phyloP scores from a whole-genome alignment of 2,113 vertebrate genomes.

The Psilopsiagon aymara region DNA sequence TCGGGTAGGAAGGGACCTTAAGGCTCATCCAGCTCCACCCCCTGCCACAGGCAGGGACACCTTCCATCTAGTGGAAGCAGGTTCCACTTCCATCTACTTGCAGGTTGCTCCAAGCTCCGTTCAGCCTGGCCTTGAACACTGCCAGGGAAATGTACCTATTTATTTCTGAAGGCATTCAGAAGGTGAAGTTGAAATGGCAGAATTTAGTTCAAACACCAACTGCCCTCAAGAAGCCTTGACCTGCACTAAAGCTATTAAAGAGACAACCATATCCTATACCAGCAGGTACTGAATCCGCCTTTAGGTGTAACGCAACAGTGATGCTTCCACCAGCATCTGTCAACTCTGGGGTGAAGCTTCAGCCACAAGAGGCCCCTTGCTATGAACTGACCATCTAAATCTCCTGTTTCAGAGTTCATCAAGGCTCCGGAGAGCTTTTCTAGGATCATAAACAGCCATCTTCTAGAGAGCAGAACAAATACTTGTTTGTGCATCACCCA shows the following conservation, averaged over 20 bases:
- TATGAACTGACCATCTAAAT: neutral
- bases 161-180: neutral
- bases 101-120: neutral
- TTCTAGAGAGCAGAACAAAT: neutral
- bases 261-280: neutral
- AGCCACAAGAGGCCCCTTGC: neutral
- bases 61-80: neutral
- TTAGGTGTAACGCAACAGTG: neutral
- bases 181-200: neutral
- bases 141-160: neutral
- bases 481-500: neutral
- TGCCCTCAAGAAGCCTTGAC: neutral
- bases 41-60: neutral
- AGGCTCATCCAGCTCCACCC: rapidly evolving
- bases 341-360: neutral
- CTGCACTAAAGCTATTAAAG: neutral
- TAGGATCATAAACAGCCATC: neutral
- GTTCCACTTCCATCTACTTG: too few species aligned
- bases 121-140: neutral
- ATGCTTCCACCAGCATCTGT: neutral
- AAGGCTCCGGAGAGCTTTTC: constrained; percentile 1
- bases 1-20: neutral
- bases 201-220: neutral
- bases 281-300: neutral
- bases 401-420: neutral